Percentiles rank a stretch among this genome's conserved stretches.
Evolutionary conservation across 2,888 invertebrate species (phyloP).

Genomic region (Pyrochroa serraticornis): DNA sequence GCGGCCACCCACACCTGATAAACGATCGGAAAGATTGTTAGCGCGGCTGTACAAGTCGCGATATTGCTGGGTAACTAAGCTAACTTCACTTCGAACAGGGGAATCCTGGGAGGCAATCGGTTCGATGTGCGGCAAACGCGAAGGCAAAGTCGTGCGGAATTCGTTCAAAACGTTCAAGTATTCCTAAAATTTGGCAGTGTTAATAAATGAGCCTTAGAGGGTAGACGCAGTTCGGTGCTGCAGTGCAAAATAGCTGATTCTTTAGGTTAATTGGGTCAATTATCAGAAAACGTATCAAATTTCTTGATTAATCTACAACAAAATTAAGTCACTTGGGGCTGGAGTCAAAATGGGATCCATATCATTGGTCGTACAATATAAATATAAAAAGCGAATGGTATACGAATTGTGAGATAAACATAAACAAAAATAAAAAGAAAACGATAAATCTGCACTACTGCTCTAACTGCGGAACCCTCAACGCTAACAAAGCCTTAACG

Average conservation of each 20-base stretch:
- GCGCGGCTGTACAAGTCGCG: constrained; percentile 82
- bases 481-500: constrained; percentile 27
- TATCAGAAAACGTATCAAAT: too few relatives aligned
- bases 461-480: background rate
- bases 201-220: too few relatives aligned
- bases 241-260: background rate
- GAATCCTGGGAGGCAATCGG: constrained; percentile 73
- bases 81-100: constrained; percentile 78
- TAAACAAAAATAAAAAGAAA: background rate
- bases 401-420: background rate
- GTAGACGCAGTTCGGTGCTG: too few relatives aligned
- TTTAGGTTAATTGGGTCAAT: background rate
- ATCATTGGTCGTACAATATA: too few relatives aligned
- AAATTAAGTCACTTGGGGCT: too few relatives aligned
- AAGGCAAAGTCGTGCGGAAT: constrained; percentile 83
- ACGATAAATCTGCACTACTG: background rate
- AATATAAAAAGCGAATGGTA: background rate
- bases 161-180: constrained; percentile 84
- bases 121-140: constrained; percentile 80
- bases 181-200: constrained; percentile 61
- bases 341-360: too few relatives aligned
- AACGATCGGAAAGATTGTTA: constrained; percentile 80
- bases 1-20: constrained; percentile 78
- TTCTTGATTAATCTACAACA: too few relatives aligned
- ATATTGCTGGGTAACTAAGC: constrained; percentile 78